A percentile compares a stretch with the other conserved stretches of the same genome.
Evolutionary conservation across 53 echinoderm and acorn worm genomes (phyloP).

Genomic region (Paracentrotus lividus): DNA sequence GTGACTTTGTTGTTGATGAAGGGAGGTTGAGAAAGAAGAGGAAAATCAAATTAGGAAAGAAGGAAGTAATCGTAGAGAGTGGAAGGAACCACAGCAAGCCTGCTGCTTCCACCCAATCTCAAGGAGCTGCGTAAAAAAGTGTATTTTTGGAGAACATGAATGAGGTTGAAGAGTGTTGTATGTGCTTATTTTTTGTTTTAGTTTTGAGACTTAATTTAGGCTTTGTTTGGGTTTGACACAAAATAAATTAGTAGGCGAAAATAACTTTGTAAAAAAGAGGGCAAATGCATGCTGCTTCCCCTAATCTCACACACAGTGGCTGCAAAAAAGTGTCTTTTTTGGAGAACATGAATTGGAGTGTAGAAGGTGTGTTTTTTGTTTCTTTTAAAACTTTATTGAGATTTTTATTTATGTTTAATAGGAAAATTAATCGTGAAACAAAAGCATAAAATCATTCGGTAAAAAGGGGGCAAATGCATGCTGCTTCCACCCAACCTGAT

Average conservation of each 20-base stretch:
- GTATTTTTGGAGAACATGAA: background rate
- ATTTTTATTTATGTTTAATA: background rate
- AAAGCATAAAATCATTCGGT: too few relatives aligned
- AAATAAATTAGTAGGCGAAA: too few relatives aligned
- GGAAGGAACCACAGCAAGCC: slow-evolving; percentile 68
- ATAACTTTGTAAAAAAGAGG: too few relatives aligned
- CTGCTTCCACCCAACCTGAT: too few relatives aligned
- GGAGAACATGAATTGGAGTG: background rate
- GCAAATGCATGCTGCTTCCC: too few relatives aligned
- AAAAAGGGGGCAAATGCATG: too few relatives aligned
- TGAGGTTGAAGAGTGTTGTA: background rate
- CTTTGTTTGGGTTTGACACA: too few relatives aligned
- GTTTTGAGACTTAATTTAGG: too few relatives aligned
- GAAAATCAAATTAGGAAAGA: slow-evolving; percentile 56
- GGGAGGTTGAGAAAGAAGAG: slow-evolving; percentile 29
- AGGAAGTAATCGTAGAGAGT: slow-evolving; percentile 60
- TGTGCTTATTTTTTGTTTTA: too few relatives aligned
- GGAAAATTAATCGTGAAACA: too few relatives aligned
- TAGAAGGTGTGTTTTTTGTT: background rate
- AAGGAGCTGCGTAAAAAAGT: background rate
- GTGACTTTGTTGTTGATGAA: background rate
- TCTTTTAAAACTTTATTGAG: too few relatives aligned
- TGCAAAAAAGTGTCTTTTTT: background rate
- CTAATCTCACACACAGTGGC: too few relatives aligned
- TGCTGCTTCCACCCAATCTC: slow-evolving; percentile 58